Conservation (phyloP, 35 echinoderm and acorn worm species). For the Ophioderma brevispina region DNA sequence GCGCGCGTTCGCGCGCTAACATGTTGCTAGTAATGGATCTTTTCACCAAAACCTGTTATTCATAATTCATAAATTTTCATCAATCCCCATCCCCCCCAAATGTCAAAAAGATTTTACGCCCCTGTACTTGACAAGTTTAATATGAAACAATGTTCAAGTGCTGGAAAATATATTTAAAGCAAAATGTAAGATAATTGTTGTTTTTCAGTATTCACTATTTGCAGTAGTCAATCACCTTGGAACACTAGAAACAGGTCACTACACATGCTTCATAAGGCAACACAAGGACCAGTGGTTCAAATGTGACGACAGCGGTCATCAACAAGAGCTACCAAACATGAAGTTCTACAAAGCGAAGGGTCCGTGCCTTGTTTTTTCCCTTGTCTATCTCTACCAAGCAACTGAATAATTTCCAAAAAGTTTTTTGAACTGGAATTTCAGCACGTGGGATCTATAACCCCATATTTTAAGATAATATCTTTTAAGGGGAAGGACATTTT, state of each 20-base stretch:
- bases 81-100: too few species aligned
- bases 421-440: not conserved
- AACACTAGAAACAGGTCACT: slow-evolving; percentile 93
- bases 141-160: too few species aligned
- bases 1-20: too few species aligned
- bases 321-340: slow-evolving; percentile 80
- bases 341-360: slow-evolving; percentile 99
- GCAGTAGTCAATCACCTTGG: slow-evolving; percentile 99
- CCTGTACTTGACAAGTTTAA: too few species aligned
- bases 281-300: slow-evolving; percentile 99
- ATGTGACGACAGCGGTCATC: slow-evolving; percentile 96
- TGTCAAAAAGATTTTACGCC: too few species aligned
- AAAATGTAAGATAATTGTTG: not conserved
- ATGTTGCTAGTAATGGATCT: too few species aligned
- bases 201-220: slow-evolving; percentile 92
- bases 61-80: too few species aligned
- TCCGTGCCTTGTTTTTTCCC: slow-evolving; percentile 3
- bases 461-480: not conserved
- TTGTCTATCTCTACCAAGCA: not conserved
- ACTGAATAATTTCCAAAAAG: not conserved
- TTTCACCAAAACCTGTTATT: too few species aligned
- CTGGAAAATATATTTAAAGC: too few species aligned
- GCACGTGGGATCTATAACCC: not conserved
- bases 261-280: slow-evolving; percentile 95
- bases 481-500: not conserved